These are phyloP conservation scores for Pomatostomus ruficeps DNA, from an alignment of 2,113 vertebrate species.

Conservation along the genomic window DNA sequence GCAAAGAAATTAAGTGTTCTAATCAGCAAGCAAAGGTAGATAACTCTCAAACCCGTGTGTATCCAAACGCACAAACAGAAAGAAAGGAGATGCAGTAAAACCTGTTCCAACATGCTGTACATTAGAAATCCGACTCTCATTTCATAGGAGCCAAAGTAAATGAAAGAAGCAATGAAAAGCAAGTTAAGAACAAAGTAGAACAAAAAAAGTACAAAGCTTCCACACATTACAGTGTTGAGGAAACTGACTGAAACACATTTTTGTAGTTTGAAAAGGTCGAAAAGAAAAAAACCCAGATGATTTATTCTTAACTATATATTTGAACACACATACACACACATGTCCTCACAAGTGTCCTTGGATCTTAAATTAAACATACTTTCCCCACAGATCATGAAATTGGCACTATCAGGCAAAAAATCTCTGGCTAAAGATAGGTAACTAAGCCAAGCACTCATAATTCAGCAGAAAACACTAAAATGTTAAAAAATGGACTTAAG, in stretches of 20 bases:
- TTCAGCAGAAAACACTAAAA: not conserved
- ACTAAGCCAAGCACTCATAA: not conserved
- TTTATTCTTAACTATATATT: not conserved
- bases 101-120: not conserved
- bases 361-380: not conserved
- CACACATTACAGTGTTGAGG: not conserved
- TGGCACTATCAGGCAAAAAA: not conserved
- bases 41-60: not conserved
- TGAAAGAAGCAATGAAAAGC: not conserved
- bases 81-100: constrained; percentile 5
- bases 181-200: not conserved
- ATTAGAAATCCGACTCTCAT: not conserved
- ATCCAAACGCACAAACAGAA: not conserved
- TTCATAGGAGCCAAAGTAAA: not conserved
- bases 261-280: not conserved
- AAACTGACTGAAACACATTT: not conserved
- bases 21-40: not conserved
- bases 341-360: not conserved
- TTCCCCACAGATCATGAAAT: not conserved
- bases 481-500: not conserved
- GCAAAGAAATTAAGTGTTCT: not conserved
- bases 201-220: not conserved
- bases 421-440: not conserved
- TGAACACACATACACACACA: not conserved
- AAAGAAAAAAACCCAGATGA: not conserved